phyloP scores from a whole-genome alignment of 2,113 vertebrate species.

The Eulacestoma nigropectus region DNA sequence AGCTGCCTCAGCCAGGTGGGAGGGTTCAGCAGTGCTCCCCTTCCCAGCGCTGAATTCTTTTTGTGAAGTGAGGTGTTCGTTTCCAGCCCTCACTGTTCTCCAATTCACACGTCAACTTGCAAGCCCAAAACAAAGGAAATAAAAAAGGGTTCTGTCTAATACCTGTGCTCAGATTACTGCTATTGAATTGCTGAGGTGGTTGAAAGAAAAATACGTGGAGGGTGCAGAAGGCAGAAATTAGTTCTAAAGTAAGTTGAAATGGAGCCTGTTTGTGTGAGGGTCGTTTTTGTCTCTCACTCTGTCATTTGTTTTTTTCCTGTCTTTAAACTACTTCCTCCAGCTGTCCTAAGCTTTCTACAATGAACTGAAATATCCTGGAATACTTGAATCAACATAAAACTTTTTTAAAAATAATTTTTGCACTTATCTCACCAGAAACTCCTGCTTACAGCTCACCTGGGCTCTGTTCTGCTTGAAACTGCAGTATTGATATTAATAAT shows the following conservation, averaged over 20 bases:
- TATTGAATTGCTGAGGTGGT: not conserved
- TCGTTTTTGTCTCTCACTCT: not conserved
- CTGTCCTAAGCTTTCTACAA: conserved; percentile 31
- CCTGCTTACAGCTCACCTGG: not conserved
- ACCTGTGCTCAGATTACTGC: not conserved
- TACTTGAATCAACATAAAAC: not conserved
- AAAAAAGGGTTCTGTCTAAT: not conserved
- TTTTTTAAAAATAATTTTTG: not conserved
- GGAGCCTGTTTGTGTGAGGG: not conserved
- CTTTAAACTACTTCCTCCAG: conserved; percentile 45
- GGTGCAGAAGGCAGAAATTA: not conserved
- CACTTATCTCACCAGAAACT: not conserved
- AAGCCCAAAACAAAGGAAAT: not conserved
- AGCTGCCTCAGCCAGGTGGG: not conserved
- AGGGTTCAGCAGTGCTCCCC: not conserved
- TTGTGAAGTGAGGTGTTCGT: not conserved
- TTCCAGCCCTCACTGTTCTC: not conserved
- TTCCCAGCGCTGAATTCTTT: not conserved
- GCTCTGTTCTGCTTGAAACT: not conserved
- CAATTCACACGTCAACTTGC: not conserved
- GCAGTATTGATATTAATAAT: not conserved
- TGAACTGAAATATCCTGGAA: conserved; percentile 29
- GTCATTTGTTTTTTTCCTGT: conserved; percentile 36
- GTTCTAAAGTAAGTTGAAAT: not conserved
- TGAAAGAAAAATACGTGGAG: not conserved